A percentile compares a stretch with the other conserved stretches of the same genome.
Evolutionary conservation across 2,113 vertebrate species (phyloP).

Genomic region (Cyanoramphus novaezelandiae): DNA sequence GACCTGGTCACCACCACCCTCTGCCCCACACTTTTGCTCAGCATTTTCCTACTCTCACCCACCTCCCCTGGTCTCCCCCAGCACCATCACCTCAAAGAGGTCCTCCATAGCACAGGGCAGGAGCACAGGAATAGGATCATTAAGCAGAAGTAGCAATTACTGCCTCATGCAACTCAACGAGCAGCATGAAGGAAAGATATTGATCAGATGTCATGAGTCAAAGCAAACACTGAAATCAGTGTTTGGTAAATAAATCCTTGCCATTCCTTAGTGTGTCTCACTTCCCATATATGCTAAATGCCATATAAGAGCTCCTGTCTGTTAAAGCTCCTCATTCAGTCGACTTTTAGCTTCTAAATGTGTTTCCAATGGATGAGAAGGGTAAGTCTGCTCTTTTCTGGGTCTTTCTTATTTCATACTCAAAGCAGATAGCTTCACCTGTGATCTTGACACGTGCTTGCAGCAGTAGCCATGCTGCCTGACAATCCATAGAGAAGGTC

Average conservation of each 20-base stretch:
- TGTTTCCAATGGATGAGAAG: constrained; percentile 52
- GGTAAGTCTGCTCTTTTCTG: constrained; percentile 35
- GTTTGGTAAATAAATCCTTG: constrained; percentile 46
- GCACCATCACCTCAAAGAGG: accelerated
- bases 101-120: neutral
- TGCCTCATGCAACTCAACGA: neutral
- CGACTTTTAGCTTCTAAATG: constrained; percentile 47
- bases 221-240: neutral
- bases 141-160: constrained; percentile 41
- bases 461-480: neutral
- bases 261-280: constrained; percentile 61
- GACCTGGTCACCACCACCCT: neutral
- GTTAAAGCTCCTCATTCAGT: neutral
- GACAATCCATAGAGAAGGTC: neutral
- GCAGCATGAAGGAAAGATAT: neutral
- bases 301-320: constrained; percentile 5
- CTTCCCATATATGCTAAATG: neutral
- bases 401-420: neutral
- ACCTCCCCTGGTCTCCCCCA: neutral
- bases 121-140: constrained; percentile 33
- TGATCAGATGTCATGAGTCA: constrained; percentile 11
- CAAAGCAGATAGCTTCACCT: accelerated
- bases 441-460: accelerated
- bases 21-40: neutral
- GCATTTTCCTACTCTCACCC: neutral